Evolutionary conservation across 2,888 invertebrate genomes (phyloP), one percentile per base, ranked within the genome.

Genomic region (Acrobasis consociella): DNA sequence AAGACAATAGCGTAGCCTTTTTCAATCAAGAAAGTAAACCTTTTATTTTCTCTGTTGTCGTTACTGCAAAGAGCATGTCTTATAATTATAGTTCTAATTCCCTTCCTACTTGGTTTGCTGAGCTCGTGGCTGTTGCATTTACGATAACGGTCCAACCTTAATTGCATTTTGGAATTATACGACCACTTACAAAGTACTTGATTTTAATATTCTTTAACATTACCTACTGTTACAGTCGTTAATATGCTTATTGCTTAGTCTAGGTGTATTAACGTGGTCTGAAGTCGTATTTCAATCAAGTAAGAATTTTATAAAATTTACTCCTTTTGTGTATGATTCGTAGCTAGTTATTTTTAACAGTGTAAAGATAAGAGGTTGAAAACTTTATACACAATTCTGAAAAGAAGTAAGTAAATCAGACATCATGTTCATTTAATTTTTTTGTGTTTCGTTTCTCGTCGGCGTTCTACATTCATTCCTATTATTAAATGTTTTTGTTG

Each of bases 401-500:
- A 5, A 2, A 5, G 31, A 31, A 31, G 31, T 31, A 31, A 31
- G 31, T 31, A 31, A 31, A 31, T 31, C 8, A 31, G 31, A 31
- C 2, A 31, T 31, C 7, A 5, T 7, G 7, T 5, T 31, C 31
- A 31, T 31, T 31, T 31, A 31, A 31, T 31, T 46, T 46, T 46
- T 46, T 46, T 46, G 46, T 5, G 46, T 11, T 46, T n/a, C n/a
- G 46, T 46, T 49, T 49, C 13, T 49, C 17, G 15, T 13, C 9
- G 55, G 52, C 62, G 63, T 63, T 62, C 68, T 66, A 74, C 67
- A 66, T 72, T 71, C 63, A 68, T 65, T 70, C 70, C 74, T 75
- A 78, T 78, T 75, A 78, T 78, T 73, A 78, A 74, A 71, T 69
- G 74, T 82, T 82, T 82, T 81, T 77, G 73, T 76, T 73, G 74